A percentile compares a stretch with the other conserved stretches of the same genome.
Conservation (phyloP, 2,797 vertebrate genomes). For the Pseudomugil tenellus region DNA sequence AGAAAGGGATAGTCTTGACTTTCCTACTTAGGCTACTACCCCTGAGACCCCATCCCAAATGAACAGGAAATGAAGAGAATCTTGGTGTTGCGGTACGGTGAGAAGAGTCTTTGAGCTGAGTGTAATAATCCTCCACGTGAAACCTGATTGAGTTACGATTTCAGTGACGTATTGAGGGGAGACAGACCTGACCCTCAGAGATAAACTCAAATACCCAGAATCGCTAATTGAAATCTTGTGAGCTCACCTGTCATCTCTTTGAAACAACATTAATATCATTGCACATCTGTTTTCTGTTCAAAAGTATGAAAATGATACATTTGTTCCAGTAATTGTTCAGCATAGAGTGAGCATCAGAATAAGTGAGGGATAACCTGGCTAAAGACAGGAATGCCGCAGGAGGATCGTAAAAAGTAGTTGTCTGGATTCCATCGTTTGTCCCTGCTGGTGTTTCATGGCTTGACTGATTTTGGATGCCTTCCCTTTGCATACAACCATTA, state of each 20-base stretch:
- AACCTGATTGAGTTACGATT: constrained; percentile 18
- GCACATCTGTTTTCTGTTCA: constrained; percentile 9
- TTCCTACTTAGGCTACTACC: too few species aligned
- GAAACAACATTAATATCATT: background rate
- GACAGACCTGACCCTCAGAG: constrained; percentile 8
- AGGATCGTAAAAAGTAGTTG: constrained; percentile 9
- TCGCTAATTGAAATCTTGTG: background rate
- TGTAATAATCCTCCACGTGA: constrained; percentile 3
- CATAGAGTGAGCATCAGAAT: background rate
- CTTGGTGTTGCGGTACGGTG: background rate
- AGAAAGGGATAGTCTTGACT: too few species aligned
- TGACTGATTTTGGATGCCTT: constrained; percentile 36
- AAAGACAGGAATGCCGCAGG: background rate
- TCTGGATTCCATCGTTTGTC: background rate
- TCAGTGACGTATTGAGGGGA: constrained; percentile 5
- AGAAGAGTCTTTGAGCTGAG: constrained; percentile 6
- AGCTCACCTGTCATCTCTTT: background rate
- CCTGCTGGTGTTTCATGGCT: constrained; percentile 4
- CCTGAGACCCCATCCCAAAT: too few species aligned
- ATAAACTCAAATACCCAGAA: constrained; percentile 8
- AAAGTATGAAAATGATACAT: constrained; percentile 1
- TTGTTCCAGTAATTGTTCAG: background rate
- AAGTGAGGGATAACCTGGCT: background rate
- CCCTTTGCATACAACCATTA: constrained; percentile 15
- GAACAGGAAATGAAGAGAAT: background rate